Evolutionary conservation across 2,888 invertebrate species (phyloP).

Genomic region (Anthophora plumipes): DNA sequence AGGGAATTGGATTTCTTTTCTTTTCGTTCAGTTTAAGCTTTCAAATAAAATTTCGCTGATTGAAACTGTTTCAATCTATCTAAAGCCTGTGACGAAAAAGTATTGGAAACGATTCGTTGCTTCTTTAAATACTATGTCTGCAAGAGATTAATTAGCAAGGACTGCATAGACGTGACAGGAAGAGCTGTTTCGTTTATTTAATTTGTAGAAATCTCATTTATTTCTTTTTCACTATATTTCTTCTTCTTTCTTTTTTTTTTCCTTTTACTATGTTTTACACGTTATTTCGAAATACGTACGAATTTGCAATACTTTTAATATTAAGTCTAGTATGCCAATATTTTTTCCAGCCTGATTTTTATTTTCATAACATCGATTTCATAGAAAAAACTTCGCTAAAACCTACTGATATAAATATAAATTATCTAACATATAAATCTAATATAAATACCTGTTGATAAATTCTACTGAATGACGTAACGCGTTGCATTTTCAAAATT

Average conservation of each 20-base stretch:
- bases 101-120: conserved; percentile 10
- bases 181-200: not conserved
- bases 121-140: not conserved
- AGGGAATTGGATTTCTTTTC: conserved; percentile 31
- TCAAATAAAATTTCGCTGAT: conserved; percentile 32
- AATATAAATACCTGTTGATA: too few relatives aligned
- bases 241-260: not conserved
- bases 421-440: too few relatives aligned
- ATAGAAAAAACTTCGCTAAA: too few relatives aligned
- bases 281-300: not conserved
- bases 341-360: too few relatives aligned
- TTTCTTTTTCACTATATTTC: not conserved
- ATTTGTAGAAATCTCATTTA: not conserved
- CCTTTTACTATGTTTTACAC: not conserved
- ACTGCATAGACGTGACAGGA: too few relatives aligned
- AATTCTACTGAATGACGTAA: too few relatives aligned
- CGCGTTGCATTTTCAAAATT: too few relatives aligned
- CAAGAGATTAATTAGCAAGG: conserved; percentile 1
- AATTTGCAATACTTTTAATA: too few relatives aligned
- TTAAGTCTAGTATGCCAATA: not conserved
- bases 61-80: conserved; percentile 32
- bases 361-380: too few relatives aligned
- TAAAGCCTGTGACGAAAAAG: conserved; percentile 8
- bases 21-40: conserved; percentile 27
- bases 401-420: too few relatives aligned